These are phyloP conservation scores for Anabacerthia variegaticeps DNA, from an alignment of 2,797 vertebrate genomes.

Conservation along the genomic window DNA sequence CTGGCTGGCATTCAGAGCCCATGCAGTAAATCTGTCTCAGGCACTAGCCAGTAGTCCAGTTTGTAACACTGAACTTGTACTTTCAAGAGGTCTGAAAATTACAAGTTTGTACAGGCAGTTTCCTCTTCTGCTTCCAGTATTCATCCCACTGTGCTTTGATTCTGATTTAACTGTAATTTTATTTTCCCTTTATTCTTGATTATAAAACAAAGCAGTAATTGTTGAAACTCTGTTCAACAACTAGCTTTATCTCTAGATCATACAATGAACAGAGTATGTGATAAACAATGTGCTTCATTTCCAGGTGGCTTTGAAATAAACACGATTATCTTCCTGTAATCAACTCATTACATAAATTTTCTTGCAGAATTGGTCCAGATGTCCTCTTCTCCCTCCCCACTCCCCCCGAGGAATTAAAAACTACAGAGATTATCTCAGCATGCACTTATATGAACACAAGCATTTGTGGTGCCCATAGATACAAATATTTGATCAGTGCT, in stretches of 20 bases:
- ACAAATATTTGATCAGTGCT: neutral
- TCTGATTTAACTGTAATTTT: neutral
- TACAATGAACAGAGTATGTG: neutral
- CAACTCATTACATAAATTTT: neutral
- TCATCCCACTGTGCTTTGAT: neutral
- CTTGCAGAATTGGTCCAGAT: neutral
- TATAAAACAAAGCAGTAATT: neutral
- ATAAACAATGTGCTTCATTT: neutral
- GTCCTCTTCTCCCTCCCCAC: neutral
- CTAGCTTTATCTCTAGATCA: neutral
- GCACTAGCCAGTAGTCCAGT: neutral
- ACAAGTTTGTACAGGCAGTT: neutral
- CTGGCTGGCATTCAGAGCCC: neutral
- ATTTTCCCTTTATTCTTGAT: neutral
- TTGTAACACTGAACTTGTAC: neutral
- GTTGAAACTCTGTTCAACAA: neutral
- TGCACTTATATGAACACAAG: neutral
- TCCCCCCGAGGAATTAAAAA: neutral
- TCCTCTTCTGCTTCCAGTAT: neutral
- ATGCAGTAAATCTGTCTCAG: neutral
- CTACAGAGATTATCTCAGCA: neutral
- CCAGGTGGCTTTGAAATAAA: constrained; percentile 24
- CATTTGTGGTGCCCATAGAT: neutral
- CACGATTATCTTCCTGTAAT: neutral
- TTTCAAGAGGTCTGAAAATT: neutral